Evolutionary conservation across 2,113 vertebrate genomes (phyloP).

Genomic region (Scolopax mira): DNA sequence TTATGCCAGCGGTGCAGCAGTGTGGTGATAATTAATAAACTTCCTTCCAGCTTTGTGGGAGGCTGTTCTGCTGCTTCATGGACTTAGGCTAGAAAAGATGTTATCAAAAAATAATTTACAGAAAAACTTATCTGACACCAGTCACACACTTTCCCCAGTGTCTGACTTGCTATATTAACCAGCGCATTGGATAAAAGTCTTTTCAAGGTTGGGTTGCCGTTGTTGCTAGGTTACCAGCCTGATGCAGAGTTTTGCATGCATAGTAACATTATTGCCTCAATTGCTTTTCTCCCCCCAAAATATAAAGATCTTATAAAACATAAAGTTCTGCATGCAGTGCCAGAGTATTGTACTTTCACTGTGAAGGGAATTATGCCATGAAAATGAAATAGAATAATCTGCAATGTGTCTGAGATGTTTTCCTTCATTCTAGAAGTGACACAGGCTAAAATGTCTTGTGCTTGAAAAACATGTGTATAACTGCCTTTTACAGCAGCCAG

Average conservation of each 20-base stretch:
- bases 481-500: not conserved
- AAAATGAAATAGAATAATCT: not conserved
- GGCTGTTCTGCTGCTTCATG: not conserved
- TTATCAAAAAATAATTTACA: not conserved
- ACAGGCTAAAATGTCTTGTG: not conserved
- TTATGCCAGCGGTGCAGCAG: not conserved
- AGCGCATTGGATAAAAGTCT: not conserved
- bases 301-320: not conserved
- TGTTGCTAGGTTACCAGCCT: slow-evolving; percentile 39
- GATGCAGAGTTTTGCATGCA: not conserved
- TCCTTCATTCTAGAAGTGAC: not conserved
- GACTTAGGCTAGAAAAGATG: not conserved
- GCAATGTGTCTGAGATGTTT: not conserved
- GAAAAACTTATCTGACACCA: not conserved
- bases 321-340: not conserved
- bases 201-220: not conserved
- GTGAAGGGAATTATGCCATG: not conserved
- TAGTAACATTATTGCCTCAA: not conserved
- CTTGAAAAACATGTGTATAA: not conserved
- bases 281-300: accelerated
- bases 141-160: not conserved
- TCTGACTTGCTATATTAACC: not conserved
- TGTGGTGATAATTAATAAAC: not conserved
- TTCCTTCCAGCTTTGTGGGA: not conserved
- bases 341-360: not conserved